Base-by-base conservation (phyloP, 2,888 invertebrate species). In the Lasioglossum pauxillum region DNA sequence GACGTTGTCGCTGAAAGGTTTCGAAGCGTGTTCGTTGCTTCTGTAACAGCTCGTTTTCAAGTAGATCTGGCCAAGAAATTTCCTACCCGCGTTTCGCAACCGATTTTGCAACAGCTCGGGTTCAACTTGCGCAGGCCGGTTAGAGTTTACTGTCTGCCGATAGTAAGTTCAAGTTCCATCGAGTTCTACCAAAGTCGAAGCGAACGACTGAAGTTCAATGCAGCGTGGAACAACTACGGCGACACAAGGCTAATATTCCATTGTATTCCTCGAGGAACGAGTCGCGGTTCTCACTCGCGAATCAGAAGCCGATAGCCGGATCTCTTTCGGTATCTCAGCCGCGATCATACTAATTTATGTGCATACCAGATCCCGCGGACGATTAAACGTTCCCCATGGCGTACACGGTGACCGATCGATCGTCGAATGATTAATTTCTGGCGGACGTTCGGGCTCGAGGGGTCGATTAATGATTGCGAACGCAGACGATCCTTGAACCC, bases 261-360 rank as follows among this genome's bases (percentile, higher is more conserved):
- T 67, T 67, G 67, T 67, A 35, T 41, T 60, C 16, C 23, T 53
- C 53, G 53, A 23, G 44, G 46, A 35, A 35, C 14, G 23, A 38
- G 19, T 44, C 44, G 35, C 38, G 7, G 10, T 67, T 67, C 27
- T 16, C 72, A 27, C 27, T 72, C 16, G 27, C 71, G 35, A 76
- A 82, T 64, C 49, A 46, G 8, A 75, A 71, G 69, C 60, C 44
- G 69, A 57, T 73, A 84, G 75, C 84, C 86, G 82, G 82, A 82
- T 85, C 81, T 79, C 49, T 80, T 57, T 31, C 57, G 49, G 60
- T 78, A 82, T 76, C 85, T 19, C 8, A 73, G 49, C 23, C 44
- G 14, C 44, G 53, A 77, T 57, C 53, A 64, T 44, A 2, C 8
- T 83, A 75, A 85, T 83, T 79, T 85, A 85, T 73, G 67, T 8